A percentile compares a stretch with the other conserved stretches of the same genome.
Evolutionary conservation across 1,140 invertebrate genomes (phyloP).

Genomic region (Drosophila kohkoa): DNA sequence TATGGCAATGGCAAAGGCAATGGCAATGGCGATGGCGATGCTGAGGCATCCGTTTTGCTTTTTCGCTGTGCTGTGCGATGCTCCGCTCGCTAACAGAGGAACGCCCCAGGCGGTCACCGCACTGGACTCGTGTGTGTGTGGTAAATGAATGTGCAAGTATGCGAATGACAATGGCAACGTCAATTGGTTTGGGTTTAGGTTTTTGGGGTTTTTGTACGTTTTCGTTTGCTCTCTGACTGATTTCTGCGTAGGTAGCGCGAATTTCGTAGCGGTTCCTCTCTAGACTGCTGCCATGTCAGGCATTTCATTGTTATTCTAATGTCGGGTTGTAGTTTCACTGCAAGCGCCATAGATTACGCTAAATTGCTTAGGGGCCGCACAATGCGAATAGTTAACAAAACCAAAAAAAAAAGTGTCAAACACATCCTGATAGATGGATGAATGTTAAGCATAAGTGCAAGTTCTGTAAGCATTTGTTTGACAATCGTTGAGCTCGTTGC

Average conservation of each 20-base stretch:
- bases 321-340: slow-evolving; percentile 48
- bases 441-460: slow-evolving; percentile 10
- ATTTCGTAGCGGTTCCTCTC: slow-evolving; percentile 28
- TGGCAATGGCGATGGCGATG: slow-evolving; percentile 9
- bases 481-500: slow-evolving; percentile 21
- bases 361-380: slow-evolving; percentile 58
- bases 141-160: slow-evolving; percentile 61
- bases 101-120: slow-evolving; percentile 49
- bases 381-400: slow-evolving; percentile 16
- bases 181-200: slow-evolving; percentile 61
- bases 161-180: slow-evolving; percentile 73
- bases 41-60: slow-evolving; percentile 41
- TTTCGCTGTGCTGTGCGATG: slow-evolving; percentile 17
- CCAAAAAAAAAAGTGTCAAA: slow-evolving; percentile 24
- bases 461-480: slow-evolving; percentile 8
- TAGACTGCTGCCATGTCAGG: slow-evolving; percentile 42
- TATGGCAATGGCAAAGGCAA: neutral
- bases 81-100: slow-evolving; percentile 20
- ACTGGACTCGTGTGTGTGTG: slow-evolving; percentile 34
- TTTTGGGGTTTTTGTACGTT: slow-evolving; percentile 23
- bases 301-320: slow-evolving; percentile 78
- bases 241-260: slow-evolving; percentile 63
- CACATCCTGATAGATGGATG: slow-evolving; percentile 52
- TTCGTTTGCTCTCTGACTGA: slow-evolving; percentile 47
- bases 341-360: slow-evolving; percentile 58